Evolutionary conservation across 2,113 vertebrate genomes (phyloP).

Genomic region (Eurystomus gularis): DNA sequence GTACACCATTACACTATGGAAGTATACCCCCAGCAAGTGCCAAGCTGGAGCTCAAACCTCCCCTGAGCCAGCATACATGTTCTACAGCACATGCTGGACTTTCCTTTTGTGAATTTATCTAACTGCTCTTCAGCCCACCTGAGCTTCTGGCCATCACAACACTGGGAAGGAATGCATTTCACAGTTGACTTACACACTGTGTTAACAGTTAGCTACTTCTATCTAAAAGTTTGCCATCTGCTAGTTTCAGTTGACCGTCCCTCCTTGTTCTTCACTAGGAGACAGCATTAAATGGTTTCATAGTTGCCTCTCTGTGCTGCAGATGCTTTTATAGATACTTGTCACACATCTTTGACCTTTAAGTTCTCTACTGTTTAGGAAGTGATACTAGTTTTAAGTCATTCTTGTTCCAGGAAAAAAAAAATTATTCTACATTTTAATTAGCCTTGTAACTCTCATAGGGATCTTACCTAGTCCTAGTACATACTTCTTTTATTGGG

Average conservation of each 20-base stretch:
- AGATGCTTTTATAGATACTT: neutral
- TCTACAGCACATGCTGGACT: neutral
- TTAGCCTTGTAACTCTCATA: neutral
- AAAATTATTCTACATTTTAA: neutral
- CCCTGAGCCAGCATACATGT: rapidly evolving
- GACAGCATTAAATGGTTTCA: neutral
- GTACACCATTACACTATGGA: neutral
- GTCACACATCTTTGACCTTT: neutral
- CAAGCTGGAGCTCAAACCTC: neutral
- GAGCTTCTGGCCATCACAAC: neutral
- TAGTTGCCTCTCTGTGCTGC: neutral
- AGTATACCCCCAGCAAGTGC: neutral
- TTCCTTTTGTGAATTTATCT: neutral
- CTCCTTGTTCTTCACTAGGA: neutral
- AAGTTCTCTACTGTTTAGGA: neutral
- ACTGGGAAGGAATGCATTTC: neutral
- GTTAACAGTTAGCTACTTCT: neutral
- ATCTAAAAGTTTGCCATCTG: neutral
- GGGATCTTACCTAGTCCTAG: neutral
- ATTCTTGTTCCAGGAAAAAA: neutral
- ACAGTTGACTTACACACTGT: neutral
- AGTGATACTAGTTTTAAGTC: neutral
- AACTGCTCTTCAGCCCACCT: neutral
- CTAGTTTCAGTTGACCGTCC: neutral
- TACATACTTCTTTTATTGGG: neutral